A percentile compares a stretch with the other conserved stretches of the same genome.
phyloP scores from a whole-genome alignment of 37 sponge, comb jelly and placozoan genomes.

The Eunapius fragilis region DNA sequence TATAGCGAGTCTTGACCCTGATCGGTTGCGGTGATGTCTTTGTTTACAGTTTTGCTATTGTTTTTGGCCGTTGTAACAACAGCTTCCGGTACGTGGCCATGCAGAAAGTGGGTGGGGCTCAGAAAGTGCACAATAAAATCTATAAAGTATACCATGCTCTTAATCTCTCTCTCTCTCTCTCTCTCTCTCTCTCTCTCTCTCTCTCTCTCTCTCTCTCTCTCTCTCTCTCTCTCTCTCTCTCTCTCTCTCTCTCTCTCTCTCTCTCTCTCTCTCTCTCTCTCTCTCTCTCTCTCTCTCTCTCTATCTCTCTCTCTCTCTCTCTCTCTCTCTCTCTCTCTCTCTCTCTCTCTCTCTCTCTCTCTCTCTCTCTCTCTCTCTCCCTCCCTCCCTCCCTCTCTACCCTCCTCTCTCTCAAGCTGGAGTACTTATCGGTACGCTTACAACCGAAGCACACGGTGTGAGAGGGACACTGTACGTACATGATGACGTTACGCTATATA shows the following conservation, averaged over 20 bases:
- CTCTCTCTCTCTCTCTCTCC: too few relatives aligned
- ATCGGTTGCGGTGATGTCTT: neutral
- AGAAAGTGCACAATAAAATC: neutral
- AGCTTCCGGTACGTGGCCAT: neutral
- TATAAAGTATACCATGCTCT: neutral
- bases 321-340: too few relatives aligned
- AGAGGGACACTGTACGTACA: constrained; percentile 1
- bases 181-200: too few relatives aligned
- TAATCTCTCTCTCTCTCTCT: too few relatives aligned
- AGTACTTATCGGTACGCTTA: neutral
- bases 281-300: too few relatives aligned
- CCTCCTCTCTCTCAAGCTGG: neutral
- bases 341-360: too few relatives aligned
- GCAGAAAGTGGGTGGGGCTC: neutral
- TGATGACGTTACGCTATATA: neutral
- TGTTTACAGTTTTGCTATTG: neutral
- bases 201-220: too few relatives aligned
- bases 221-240: too few relatives aligned
- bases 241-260: too few relatives aligned
- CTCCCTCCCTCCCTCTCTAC: too few relatives aligned
- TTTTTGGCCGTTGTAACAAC: neutral
- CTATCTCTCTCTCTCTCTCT: too few relatives aligned
- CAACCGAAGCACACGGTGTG: constrained; percentile 3
- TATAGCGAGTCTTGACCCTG: neutral
- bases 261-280: too few relatives aligned